A percentile compares a stretch with the other conserved stretches of the same genome.
Conservation (phyloP, 2,797 vertebrate species). For the Zalophus californianus region DNA sequence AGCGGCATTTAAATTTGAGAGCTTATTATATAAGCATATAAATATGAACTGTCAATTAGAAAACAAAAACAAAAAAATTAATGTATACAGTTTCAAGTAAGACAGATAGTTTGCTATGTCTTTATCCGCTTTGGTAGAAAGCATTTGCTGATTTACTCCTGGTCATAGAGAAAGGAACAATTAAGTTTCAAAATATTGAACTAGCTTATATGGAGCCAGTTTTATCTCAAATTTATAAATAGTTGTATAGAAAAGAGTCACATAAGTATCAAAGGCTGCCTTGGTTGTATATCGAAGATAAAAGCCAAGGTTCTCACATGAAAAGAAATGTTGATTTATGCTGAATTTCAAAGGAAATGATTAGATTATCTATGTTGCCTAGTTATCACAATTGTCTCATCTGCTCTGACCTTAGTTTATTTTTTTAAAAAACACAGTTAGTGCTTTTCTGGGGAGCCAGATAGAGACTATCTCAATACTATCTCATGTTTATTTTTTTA, state of each 20-base stretch:
- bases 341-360: constrained; percentile 71
- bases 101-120: constrained; percentile 16
- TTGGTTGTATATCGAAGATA: constrained; percentile 56
- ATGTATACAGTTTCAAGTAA: not conserved
- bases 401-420: constrained; percentile 36
- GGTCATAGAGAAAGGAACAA: constrained; percentile 3
- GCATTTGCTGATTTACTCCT: constrained; percentile 38
- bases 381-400: constrained; percentile 53
- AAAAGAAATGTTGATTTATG: constrained; percentile 67
- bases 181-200: constrained; percentile 65
- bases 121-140: constrained; percentile 40
- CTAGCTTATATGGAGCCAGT: constrained; percentile 28
- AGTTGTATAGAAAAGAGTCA: constrained; percentile 54
- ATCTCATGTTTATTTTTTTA: constrained; percentile 55
- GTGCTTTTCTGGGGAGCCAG: constrained; percentile 43
- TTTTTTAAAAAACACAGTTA: not conserved
- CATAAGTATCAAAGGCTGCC: constrained; percentile 53
- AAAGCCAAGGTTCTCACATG: constrained; percentile 59
- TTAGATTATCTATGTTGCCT: constrained; percentile 59
- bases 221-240: constrained; percentile 64
- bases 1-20: constrained; percentile 38
- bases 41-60: constrained; percentile 32
- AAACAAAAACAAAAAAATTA: constrained; percentile 56
- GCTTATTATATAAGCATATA: not conserved
- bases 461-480: constrained; percentile 21